Conservation (phyloP, 1,140 invertebrate species). For the Lasioglossum baleicum region DNA sequence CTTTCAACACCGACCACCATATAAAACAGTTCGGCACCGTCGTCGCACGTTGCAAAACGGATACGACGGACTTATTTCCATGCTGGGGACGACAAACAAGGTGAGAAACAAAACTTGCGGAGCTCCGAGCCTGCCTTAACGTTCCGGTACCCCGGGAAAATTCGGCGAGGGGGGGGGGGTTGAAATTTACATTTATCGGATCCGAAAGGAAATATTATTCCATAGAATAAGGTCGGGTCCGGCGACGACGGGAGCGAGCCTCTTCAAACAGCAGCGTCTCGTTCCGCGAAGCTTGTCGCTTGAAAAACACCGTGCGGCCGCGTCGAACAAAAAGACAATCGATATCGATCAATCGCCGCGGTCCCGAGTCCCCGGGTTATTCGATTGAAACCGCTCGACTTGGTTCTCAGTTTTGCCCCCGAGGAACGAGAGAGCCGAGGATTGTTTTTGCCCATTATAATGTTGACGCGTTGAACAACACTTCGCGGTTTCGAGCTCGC, state of each 20-base stretch:
- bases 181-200: neutral
- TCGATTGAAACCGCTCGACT: constrained; percentile 20
- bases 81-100: too few relatives aligned
- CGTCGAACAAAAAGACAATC: constrained; percentile 30
- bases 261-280: neutral
- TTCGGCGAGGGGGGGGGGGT: neutral
- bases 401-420: neutral
- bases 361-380: neutral
- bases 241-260: neutral
- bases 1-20: too few relatives aligned
- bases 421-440: neutral
- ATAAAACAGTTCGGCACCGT: neutral
- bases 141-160: neutral
- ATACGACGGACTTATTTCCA: too few relatives aligned
- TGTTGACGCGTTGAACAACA: constrained; percentile 33
- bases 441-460: constrained; percentile 34
- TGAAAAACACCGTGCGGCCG: neutral
- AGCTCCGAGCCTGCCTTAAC: too few relatives aligned
- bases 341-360: constrained; percentile 31
- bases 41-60: too few relatives aligned
- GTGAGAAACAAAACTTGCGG: too few relatives aligned
- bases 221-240: neutral
- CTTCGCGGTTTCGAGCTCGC: constrained; percentile 25
- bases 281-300: constrained; percentile 4
- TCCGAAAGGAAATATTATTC: constrained; percentile 6